Base-by-base conservation (phyloP, 64 coral and sea anemone genomes). In the Anthopleura sola region DNA sequence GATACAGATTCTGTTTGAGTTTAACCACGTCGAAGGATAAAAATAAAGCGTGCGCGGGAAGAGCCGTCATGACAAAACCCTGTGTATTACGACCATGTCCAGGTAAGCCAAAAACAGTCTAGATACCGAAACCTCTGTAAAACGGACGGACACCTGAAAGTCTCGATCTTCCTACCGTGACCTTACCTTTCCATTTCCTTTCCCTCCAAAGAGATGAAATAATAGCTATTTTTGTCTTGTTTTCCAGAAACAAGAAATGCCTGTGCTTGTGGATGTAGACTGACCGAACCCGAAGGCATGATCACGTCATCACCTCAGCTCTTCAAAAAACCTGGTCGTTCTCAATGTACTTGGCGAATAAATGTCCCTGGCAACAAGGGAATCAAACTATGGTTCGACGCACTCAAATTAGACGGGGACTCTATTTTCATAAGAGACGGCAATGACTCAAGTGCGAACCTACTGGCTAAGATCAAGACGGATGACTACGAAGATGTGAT, bases 251-350 rank as follows among this genome's bases (percentile, higher is more conserved):
- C 94, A 46, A 88, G 90, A 19, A 55, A 46, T 36, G 66, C 82
- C 9, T 96, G 94, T 56, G 84, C 90, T 17, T 96, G 94, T 96
- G 94, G 90, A 17, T 96, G 94, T 48, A 49, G 64, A 10, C 54
- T 96, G 49, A 92, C 64, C 3, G 85, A 91, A 49, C 26, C 83
- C 16, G 86, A 96, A 81, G 94, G 90, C 44, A 96, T 96, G 90
- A 90, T 96, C 36, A 90, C 94, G 14, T 96, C 94, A 50, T 96
- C 94, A 15, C 94, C 94, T 23, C 83, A 96, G n/a, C 87, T 96
- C 51, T 96, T 96, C 33, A 29, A 82, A 2, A 82, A 38, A 24
- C 78, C 49, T 5, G 79, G 87, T 18, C 49, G 32, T 31, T 83
- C 84, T 26, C 69, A 28, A 46, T 96, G 94, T 24, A 82, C 85